These are phyloP conservation scores for Mobula hypostoma DNA, from an alignment of 2,113 vertebrate genomes.

Conservation along the genomic window DNA sequence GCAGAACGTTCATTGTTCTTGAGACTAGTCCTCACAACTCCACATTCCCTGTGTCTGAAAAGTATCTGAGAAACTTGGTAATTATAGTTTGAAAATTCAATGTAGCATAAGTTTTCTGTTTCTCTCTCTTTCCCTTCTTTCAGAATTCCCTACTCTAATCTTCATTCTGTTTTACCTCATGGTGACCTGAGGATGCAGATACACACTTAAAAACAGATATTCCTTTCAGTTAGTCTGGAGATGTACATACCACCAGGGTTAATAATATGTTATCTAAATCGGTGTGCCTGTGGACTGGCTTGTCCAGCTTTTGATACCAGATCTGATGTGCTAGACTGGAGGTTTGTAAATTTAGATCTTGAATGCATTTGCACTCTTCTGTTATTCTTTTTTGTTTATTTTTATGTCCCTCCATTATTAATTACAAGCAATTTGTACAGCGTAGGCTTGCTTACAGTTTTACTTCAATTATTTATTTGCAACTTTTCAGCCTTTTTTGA, in stretches of 20 bases:
- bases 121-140: background rate
- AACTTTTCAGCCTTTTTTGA: background rate
- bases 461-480: background rate
- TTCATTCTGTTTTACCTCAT: background rate
- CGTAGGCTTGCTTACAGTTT: background rate
- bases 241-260: too few species aligned
- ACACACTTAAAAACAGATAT: too few species aligned
- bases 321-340: background rate
- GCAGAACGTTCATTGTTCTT: background rate
- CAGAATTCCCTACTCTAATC: background rate
- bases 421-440: background rate
- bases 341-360: background rate
- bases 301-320: background rate
- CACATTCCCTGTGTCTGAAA: background rate
- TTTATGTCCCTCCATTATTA: background rate
- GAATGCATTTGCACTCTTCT: background rate
- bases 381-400: background rate
- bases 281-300: background rate
- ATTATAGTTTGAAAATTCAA: too few species aligned
- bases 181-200: too few species aligned
- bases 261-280: background rate
- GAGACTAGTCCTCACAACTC: background rate
- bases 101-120: background rate
- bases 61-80: too few species aligned
- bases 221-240: too few species aligned